phyloP scores from a whole-genome alignment of 2,797 vertebrate species.

The Erethizon dorsatum region DNA sequence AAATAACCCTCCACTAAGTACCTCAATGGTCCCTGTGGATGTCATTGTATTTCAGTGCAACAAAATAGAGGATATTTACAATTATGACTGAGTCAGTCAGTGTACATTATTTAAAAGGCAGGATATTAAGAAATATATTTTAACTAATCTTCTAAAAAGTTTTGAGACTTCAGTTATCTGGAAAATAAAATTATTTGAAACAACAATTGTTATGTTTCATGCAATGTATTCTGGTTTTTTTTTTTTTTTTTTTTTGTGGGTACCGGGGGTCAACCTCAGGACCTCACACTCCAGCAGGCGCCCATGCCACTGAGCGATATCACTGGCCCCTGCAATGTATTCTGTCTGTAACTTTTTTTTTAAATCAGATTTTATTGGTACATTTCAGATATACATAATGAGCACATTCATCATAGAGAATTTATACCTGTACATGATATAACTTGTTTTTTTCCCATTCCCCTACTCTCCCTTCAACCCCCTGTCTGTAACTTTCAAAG shows the following conservation, averaged over 20 bases:
- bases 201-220: not conserved
- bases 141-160: not conserved
- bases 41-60: not conserved
- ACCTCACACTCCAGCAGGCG: too few species aligned
- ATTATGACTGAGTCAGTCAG: slow-evolving; percentile 27
- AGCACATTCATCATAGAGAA: not conserved
- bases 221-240: not conserved
- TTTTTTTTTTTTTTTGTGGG: too few species aligned
- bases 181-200: slow-evolving; percentile 59
- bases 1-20: slow-evolving; percentile 16
- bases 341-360: not conserved
- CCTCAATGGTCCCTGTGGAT: not conserved
- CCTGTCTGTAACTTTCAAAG: slow-evolving; percentile 61
- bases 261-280: too few species aligned
- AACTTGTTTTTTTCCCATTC: not conserved
- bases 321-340: not conserved
- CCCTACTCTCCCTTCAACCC: not conserved
- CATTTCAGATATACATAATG: not conserved
- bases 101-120: slow-evolving; percentile 62
- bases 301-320: too few species aligned
- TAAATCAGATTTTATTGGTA: not conserved
- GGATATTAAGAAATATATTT: slow-evolving; percentile 27
- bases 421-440: not conserved
- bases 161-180: slow-evolving; percentile 50
- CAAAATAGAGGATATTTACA: not conserved